Evolutionary conservation across 2,888 invertebrate species (phyloP).

Genomic region (Tricholauxania praeusta): DNA sequence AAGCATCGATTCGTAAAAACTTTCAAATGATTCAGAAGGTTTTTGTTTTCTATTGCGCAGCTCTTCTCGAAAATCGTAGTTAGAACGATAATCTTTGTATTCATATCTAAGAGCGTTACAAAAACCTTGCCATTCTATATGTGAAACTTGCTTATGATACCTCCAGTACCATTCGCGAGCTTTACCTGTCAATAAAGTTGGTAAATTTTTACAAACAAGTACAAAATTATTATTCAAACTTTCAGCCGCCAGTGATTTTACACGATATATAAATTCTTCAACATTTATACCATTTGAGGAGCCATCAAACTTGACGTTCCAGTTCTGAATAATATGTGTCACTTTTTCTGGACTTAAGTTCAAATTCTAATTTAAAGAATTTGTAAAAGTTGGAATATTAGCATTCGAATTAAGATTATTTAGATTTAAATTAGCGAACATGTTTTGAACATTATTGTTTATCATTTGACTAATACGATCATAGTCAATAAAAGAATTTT

Average conservation of each 20-base stretch:
- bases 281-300: conserved; percentile 31
- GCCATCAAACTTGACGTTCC: conserved; percentile 40
- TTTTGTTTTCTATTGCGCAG: conserved; percentile 33
- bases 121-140: conserved; percentile 34
- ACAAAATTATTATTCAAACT: conserved; percentile 38
- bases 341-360: conserved; percentile 26
- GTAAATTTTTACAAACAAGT: conserved; percentile 33
- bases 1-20: conserved; percentile 21
- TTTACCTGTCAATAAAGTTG: conserved; percentile 34
- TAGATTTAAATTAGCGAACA: too few relatives aligned
- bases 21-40: background rate
- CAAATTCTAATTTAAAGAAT: too few relatives aligned
- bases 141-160: conserved; percentile 19
- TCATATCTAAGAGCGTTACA: conserved; percentile 27
- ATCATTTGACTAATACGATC: too few relatives aligned
- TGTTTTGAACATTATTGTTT: too few relatives aligned
- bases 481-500: too few relatives aligned
- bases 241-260: conserved; percentile 29
- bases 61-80: conserved; percentile 21
- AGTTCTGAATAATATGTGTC: conserved; percentile 37
- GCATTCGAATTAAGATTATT: too few relatives aligned
- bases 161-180: conserved; percentile 38
- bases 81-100: conserved; percentile 31
- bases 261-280: conserved; percentile 39
- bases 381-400: too few relatives aligned